These are phyloP conservation scores for Etheostoma spectabile DNA, from an alignment of 2,113 vertebrate genomes.

Conservation along the genomic window DNA sequence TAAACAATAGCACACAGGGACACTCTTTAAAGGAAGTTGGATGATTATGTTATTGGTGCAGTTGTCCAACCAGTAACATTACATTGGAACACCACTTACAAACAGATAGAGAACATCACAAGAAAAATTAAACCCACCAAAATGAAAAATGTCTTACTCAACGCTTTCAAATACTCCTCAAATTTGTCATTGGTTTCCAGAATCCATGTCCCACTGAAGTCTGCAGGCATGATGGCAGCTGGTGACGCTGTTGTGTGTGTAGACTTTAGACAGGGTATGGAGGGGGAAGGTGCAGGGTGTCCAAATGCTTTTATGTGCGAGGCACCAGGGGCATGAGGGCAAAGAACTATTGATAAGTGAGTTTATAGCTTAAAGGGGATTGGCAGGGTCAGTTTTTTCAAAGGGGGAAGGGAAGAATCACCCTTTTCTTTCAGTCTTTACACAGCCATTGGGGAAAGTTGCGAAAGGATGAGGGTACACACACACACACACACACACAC, in stretches of 20 bases:
- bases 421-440: slow-evolving; percentile 27
- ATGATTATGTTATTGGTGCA: not conserved
- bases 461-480: not conserved
- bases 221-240: slow-evolving; percentile 85
- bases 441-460: slow-evolving; percentile 2
- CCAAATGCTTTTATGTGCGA: slow-evolving; percentile 56
- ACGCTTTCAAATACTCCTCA: slow-evolving; percentile 91
- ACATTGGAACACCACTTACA: not conserved
- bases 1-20: not conserved
- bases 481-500: not conserved
- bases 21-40: not conserved
- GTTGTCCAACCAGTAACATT: not conserved
- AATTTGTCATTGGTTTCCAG: slow-evolving; percentile 91
- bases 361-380: slow-evolving; percentile 53
- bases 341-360: slow-evolving; percentile 73
- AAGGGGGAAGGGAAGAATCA: slow-evolving; percentile 8
- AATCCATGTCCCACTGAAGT: slow-evolving; percentile 92
- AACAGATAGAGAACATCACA: slow-evolving; percentile 5
- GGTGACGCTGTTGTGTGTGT: slow-evolving; percentile 26
- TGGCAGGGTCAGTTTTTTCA: slow-evolving; percentile 40
- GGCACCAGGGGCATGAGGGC: slow-evolving; percentile 42
- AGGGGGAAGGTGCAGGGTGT: slow-evolving; percentile 39
- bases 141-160: slow-evolving; percentile 85
- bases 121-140: slow-evolving; percentile 7
- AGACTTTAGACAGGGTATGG: slow-evolving; percentile 46